Conservation (phyloP, 2,113 vertebrate genomes). For the Hemiscyllium ocellatum region DNA sequence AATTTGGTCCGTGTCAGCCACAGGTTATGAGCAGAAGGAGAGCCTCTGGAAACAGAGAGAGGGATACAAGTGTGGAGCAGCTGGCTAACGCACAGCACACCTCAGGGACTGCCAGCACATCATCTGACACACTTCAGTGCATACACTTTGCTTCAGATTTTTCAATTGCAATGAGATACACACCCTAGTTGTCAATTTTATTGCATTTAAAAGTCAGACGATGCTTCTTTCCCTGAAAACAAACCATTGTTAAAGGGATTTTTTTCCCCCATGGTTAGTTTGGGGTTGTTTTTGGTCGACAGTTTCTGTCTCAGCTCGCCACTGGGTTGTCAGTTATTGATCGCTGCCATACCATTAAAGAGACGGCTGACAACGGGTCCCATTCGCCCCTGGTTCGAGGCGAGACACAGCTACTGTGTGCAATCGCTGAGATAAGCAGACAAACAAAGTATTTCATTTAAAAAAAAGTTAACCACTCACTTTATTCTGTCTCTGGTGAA, state of each 20-base stretch:
- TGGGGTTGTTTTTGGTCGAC: not conserved
- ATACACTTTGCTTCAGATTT: not conserved
- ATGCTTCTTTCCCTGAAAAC: not conserved
- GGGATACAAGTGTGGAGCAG: not conserved
- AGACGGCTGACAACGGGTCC: not conserved
- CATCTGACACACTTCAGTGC: not conserved
- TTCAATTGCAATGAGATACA: not conserved
- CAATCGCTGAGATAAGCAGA: not conserved
- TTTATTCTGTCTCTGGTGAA: not conserved
- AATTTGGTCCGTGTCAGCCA: constrained; percentile 70
- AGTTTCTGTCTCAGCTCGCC: not conserved
- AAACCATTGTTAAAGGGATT: not conserved
- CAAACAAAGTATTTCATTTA: not conserved
- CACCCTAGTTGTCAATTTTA: not conserved
- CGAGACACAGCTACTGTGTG: not conserved
- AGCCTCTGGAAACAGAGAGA: constrained; percentile 40
- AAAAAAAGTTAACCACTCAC: not conserved
- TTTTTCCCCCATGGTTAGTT: not conserved
- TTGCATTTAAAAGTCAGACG: not conserved
- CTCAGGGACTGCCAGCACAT: not conserved
- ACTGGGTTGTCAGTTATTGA: not conserved
- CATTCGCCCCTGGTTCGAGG: not conserved
- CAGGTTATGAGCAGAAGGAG: constrained; percentile 34
- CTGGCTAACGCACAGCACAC: not conserved
- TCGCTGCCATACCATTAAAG: not conserved